phyloP scores from a whole-genome alignment of 2,797 vertebrate genomes.

The Hoplostethus mediterraneus region DNA sequence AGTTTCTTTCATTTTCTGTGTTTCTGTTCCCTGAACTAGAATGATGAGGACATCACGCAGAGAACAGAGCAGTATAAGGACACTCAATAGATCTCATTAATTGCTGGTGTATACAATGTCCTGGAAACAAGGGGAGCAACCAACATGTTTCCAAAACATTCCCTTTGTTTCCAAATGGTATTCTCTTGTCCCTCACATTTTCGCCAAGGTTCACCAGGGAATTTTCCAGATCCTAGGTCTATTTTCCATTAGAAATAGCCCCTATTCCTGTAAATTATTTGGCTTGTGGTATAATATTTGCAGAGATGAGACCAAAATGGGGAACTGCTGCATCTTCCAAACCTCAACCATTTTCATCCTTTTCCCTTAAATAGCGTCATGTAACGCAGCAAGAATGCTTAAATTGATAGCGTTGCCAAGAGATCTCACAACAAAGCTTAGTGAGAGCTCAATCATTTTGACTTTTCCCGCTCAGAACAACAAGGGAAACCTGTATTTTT shows the following conservation, averaged over 20 bases:
- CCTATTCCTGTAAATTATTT: constrained; percentile 66
- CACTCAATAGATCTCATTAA: constrained; percentile 14
- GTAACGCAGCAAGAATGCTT: constrained; percentile 63
- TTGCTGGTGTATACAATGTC: constrained; percentile 27
- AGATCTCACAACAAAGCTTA: constrained; percentile 67
- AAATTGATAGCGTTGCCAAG: constrained; percentile 54
- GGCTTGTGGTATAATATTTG: constrained; percentile 51
- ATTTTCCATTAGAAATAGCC: constrained; percentile 58
- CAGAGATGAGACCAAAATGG: constrained; percentile 61
- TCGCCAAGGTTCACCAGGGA: neutral
- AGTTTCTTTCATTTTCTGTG: constrained; percentile 28
- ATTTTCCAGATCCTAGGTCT: constrained; percentile 23
- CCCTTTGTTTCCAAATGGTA: constrained; percentile 30
- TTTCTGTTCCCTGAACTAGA: constrained; percentile 14
- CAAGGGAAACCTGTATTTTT: constrained; percentile 63
- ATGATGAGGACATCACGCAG: constrained; percentile 31
- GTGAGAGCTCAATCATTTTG: constrained; percentile 62
- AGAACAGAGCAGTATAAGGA: constrained; percentile 23
- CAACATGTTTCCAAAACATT: constrained; percentile 48
- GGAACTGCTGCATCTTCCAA: constrained; percentile 56
- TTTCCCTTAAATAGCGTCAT: constrained; percentile 57
- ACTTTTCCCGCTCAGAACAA: constrained; percentile 48
- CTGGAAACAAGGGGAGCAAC: constrained; percentile 36
- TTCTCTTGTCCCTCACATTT: constrained; percentile 6
- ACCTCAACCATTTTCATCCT: constrained; percentile 68